Evolutionary conservation across 2,797 vertebrate species (phyloP), one percentile per base, ranked within the genome.

Genomic region (Gorsachius magnificus): DNA sequence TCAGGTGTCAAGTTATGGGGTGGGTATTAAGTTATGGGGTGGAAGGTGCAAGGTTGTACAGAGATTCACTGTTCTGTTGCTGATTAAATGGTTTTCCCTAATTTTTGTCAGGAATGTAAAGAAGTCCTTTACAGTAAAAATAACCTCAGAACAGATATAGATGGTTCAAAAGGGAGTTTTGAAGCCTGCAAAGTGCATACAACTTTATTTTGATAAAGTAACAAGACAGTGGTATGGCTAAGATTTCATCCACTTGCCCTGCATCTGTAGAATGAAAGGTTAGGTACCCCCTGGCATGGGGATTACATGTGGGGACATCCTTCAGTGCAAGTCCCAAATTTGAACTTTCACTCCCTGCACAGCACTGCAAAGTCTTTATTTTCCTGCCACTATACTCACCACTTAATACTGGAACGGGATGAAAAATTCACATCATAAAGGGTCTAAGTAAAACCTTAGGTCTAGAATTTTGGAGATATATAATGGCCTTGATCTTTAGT

Each of bases 221-320:
- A 48, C 9, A 71, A 57, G 19, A 16, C 9, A 48, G 21, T 0
- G 1, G 1, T 24, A 18, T 33, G 41, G 10, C 16, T 83, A 72
- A 76, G 29, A 38, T 65, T 81, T 83, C 25, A 56, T 5, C 10
- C 6, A 41, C 10, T 35, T 78, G 19, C 9, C 22, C 8, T 0
- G 4, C 46, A 25, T 38, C 38, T 2, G 3, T 6, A 11, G 26
- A 50, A 4, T 26, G 46, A 48, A 78, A n/a, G 6, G 3, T 29
- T 25, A 36, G n/a, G 25, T n/a, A 16, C 3, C 1, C 6, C 3
- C 9, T 65, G 19, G 7, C 31, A 35, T 5, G 6, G 17, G 5
- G 16, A 24, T 46, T 21, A 64, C 26, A 8, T 36, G 9, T 38
- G 21, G 12, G 29, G 20, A 68, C 36, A 74, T 41, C 12, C n/a